Base-by-base conservation (phyloP, 1,140 invertebrate species). In the Berghia stephanieae region DNA sequence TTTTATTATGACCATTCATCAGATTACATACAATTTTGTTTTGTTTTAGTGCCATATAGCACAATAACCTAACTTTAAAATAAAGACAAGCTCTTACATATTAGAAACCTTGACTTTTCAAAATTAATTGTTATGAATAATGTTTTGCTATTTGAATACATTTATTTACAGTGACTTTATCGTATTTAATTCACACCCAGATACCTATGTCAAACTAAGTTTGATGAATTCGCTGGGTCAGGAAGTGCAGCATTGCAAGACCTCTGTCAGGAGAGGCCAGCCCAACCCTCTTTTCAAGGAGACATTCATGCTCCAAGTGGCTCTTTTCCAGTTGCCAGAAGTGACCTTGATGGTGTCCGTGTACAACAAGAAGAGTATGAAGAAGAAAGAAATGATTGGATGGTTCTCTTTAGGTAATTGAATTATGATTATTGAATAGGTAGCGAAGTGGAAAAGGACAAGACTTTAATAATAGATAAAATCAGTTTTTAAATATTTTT, bases 271-370 rank as follows among this genome's bases (percentile, higher is more conserved):
- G 80, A 91, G 96, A 43, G 95, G 95, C 24, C 96, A 97, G 89
- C 96, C 96, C 34, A 97, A 98, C 91, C 96, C 96, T 52, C 92
- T 97, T 10, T 98, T 96, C 86, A 97, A 98, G 88, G 96, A 98
- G 90, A 96, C 96, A 0, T 98, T 98, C 89, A 94, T 97, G 89
- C 98, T 98, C 91, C 96, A 97, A 91, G 96, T 98, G 84, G 95
- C 96, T 42, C 90, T 98, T 75, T 98, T 98, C 87, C 96, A 98
- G 92, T 90, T 98, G 63, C 95, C 94, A n/a, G 96, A 98, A 82
- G 96, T 98, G 18, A 97, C 96, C 0, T 91, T 98, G 68, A 96
- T 97, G 92, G 92, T 97, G 60, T 96, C 96, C 0, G 95, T 98
- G 21, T 98, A 97, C 91, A 96, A 96, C 88, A 93, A 94, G 77